These are phyloP conservation scores for Cardiocondyla obscurior DNA, from an alignment of 1,140 invertebrate genomes.

Conservation along the genomic window DNA sequence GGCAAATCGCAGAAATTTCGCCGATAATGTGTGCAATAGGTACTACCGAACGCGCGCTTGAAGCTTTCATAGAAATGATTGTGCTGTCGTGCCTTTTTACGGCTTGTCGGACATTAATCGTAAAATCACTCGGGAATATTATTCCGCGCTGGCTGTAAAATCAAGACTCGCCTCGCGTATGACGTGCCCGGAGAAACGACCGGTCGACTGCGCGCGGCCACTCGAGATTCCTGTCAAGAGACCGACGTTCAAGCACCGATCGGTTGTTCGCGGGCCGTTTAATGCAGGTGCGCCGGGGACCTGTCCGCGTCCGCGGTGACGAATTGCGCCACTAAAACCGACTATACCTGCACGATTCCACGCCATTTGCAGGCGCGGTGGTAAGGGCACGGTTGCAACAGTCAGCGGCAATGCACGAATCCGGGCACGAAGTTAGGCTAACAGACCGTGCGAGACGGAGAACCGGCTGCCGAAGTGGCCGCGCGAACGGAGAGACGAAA, in stretches of 20 bases:
- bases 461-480: slow-evolving; percentile 9
- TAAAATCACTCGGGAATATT: neutral
- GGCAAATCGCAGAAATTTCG: neutral
- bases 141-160: neutral
- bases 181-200: neutral
- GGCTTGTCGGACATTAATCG: neutral
- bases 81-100: neutral
- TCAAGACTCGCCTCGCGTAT: neutral
- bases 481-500: neutral
- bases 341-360: slow-evolving; percentile 44
- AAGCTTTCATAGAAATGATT: neutral
- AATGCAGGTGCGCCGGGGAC: slow-evolving; percentile 46
- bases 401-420: slow-evolving; percentile 30
- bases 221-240: slow-evolving; percentile 21
- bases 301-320: slow-evolving; percentile 41
- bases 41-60: neutral
- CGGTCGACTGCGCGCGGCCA: neutral
- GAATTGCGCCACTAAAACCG: slow-evolving; percentile 57
- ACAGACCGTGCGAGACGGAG: slow-evolving; percentile 14
- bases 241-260: neutral
- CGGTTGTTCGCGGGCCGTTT: slow-evolving; percentile 41
- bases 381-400: slow-evolving; percentile 39
- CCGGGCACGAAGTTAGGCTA: slow-evolving; percentile 34
- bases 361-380: slow-evolving; percentile 36
- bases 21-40: neutral